Conservation (phyloP, 2,888 invertebrate genomes). For the Mesoligia furuncula region DNA sequence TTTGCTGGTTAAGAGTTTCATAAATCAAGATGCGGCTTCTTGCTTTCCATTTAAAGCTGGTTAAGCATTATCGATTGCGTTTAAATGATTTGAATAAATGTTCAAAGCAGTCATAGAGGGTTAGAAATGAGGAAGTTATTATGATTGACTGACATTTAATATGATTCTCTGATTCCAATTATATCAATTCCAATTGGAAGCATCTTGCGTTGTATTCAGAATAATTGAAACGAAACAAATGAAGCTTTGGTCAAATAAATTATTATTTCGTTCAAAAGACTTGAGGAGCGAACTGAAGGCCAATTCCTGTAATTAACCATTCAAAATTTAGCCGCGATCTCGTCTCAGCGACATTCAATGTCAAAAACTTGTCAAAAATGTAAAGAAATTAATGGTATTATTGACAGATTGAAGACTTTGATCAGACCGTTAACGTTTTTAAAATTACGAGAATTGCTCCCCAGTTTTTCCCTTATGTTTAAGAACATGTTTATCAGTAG, state of each 20-base stretch:
- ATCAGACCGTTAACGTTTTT: no score
- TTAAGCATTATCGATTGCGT: conserved; percentile 36
- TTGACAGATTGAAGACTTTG: no score
- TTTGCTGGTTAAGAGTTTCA: conserved; percentile 42
- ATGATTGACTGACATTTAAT: conserved; percentile 51
- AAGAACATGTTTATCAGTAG: background rate
- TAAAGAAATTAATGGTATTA: no score
- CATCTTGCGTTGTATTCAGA: background rate
- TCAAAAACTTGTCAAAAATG: no score
- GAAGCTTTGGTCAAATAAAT: background rate
- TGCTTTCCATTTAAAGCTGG: conserved; percentile 15
- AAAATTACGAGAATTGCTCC: no score
- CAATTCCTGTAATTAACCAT: no score
- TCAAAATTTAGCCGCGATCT: no score
- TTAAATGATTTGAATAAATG: conserved; percentile 39
- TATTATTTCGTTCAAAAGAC: background rate
- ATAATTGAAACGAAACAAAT: background rate
- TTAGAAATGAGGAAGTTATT: conserved; percentile 39
- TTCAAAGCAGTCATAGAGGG: conserved; percentile 37
- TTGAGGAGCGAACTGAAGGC: background rate
- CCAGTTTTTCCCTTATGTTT: background rate
- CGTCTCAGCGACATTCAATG: no score
- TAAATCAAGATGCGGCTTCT: conserved; percentile 52
- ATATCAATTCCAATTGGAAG: conserved; percentile 15
- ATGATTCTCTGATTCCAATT: background rate